phyloP scores from a whole-genome alignment of 2,888 invertebrate genomes.

The Amorpha juglandis region DNA sequence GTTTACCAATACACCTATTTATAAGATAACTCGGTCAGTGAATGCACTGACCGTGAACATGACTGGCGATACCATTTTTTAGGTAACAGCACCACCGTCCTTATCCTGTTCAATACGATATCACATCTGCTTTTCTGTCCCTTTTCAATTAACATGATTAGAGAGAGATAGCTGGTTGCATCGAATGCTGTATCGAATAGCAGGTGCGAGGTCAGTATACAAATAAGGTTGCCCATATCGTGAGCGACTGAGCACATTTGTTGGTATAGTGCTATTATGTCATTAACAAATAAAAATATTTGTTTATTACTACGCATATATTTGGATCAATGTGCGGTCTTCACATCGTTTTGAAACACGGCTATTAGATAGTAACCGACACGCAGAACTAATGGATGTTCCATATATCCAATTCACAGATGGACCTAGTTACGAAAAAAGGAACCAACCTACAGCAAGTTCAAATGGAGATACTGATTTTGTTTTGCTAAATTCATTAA shows the following conservation, averaged over 20 bases:
- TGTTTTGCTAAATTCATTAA: too few species aligned
- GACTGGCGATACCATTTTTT: constrained; percentile 54
- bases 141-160: constrained; percentile 16
- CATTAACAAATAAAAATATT: not conserved
- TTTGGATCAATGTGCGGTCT: too few species aligned
- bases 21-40: constrained; percentile 61
- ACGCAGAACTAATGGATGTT: not conserved
- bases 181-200: constrained; percentile 19
- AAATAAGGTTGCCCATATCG: constrained; percentile 51
- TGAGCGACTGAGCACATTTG: constrained; percentile 43
- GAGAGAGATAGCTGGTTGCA: constrained; percentile 30
- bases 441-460: too few species aligned
- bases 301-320: too few species aligned
- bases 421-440: too few species aligned
- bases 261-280: constrained; percentile 28
- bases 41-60: constrained; percentile 70
- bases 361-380: not conserved
- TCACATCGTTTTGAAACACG: too few species aligned
- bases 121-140: constrained; percentile 28
- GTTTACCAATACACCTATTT: constrained; percentile 19
- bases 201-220: constrained; percentile 36
- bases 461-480: too few species aligned
- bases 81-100: constrained; percentile 28
- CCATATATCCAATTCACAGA: too few species aligned
- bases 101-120: constrained; percentile 34